Evolutionary conservation across 2,113 vertebrate genomes (phyloP).

Genomic region (Lontra canadensis): DNA sequence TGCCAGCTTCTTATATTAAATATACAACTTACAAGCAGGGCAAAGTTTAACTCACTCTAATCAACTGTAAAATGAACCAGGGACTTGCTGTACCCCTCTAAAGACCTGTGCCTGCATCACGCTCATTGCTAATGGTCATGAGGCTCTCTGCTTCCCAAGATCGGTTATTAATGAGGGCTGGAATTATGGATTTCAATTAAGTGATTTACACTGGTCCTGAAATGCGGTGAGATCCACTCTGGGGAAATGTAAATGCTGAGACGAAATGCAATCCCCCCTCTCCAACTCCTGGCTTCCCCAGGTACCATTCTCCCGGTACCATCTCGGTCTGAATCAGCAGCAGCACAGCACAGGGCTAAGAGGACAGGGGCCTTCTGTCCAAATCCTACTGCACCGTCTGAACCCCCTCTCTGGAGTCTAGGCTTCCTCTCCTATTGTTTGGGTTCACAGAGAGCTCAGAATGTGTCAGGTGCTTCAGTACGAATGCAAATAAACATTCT

Average conservation of each 20-base stretch:
- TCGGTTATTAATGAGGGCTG: slow-evolving; percentile 83
- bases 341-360: accelerated
- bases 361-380: accelerated
- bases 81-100: slow-evolving; percentile 65
- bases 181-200: slow-evolving; percentile 87
- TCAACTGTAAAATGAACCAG: slow-evolving; percentile 82
- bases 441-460: background rate
- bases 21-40: slow-evolving; percentile 77
- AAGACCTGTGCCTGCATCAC: slow-evolving; percentile 69
- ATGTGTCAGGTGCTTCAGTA: background rate
- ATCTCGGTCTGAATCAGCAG: background rate
- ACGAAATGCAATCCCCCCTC: slow-evolving; percentile 49
- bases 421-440: background rate
- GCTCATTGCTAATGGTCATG: slow-evolving; percentile 73
- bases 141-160: slow-evolving; percentile 77
- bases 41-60: slow-evolving; percentile 85
- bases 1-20: slow-evolving; percentile 74
- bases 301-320: accelerated
- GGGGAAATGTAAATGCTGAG: slow-evolving; percentile 82
- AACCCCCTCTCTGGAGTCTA: background rate
- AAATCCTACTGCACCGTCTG: background rate
- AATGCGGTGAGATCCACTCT: slow-evolving; percentile 75
- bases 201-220: slow-evolving; percentile 73
- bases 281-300: background rate
- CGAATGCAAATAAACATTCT: background rate